Evolutionary conservation across 2,113 vertebrate genomes (phyloP), one percentile per base, ranked within the genome.

Genomic region (Motacilla alba): DNA sequence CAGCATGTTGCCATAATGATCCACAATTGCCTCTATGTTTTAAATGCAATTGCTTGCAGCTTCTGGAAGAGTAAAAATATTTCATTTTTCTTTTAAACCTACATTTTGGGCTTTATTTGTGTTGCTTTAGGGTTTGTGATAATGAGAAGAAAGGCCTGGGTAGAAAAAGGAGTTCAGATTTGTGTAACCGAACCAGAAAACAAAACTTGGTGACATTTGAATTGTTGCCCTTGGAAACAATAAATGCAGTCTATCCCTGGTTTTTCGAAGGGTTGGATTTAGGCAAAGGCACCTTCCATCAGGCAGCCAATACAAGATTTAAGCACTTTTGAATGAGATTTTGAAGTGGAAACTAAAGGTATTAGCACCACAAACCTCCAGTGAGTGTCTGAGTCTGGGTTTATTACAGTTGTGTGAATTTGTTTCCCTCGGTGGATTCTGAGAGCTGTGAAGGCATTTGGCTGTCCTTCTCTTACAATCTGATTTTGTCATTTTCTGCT

Each of bases 401-500:
- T 93, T 96, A 93, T 95, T 94, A 90, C 50, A 46, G 59, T 82
- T 72, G 70, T 73, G 90, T 87, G 84, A 58, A 83, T 96, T 95
- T 95, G 74, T 96, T 93, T 94, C 66, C 89, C 67, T 47, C 1
- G 2, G 63, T 94, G 87, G 67, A 81, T 89, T 94, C 62, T 89
- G 67, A 96, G 81, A 82, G 64, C 90, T 81, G 52, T 47, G 70
- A 87, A 91, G 67, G 92, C 14, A 14, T 89, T 96, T 92, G 92
- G 56, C 87, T 73, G 64, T 87, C 80, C 75, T 44, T 90, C 31
- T 89, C 92, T 77, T 62, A n/a, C 92, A 91, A 41, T 93, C 90
- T 73, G 87, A 83, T 94, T 91, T 96, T 95, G 92, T 94, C 85
- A 64, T 93, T 97, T 94, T 92, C 93, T 94, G 67, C 79, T 72